These are phyloP conservation scores for Fissipunctia ypsillon DNA, from an alignment of 2,888 invertebrate species.

Conservation along the genomic window DNA sequence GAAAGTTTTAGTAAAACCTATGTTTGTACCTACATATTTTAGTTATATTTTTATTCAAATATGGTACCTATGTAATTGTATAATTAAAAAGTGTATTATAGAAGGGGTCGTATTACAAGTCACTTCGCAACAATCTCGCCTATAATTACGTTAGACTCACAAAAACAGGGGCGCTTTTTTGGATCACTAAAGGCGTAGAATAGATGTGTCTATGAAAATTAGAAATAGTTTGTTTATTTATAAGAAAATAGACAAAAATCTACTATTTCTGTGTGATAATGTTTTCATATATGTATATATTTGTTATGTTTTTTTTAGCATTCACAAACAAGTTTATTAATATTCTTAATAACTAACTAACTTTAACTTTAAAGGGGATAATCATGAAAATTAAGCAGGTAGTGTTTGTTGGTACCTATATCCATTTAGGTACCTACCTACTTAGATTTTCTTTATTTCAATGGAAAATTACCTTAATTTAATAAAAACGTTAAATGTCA, in stretches of 20 bases:
- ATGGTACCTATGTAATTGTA: slow-evolving; percentile 76
- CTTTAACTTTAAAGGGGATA: not conserved
- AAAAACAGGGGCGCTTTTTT: slow-evolving; percentile 81
- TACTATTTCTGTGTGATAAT: not conserved
- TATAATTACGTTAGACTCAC: slow-evolving; percentile 87
- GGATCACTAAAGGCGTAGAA: slow-evolving; percentile 65
- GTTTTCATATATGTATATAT: not conserved
- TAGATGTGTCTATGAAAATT: slow-evolving; percentile 45
- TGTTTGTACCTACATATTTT: not conserved
- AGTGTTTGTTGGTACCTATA: not conserved
- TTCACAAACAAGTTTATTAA: not conserved
- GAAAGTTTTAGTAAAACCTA: not conserved
- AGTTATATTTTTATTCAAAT: slow-evolving; percentile 48
- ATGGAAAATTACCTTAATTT: slow-evolving; percentile 1
- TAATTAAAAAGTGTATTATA: slow-evolving; percentile 79
- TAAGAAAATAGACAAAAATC: too few species aligned
- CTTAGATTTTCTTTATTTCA: not conserved
- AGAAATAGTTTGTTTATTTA: not conserved
- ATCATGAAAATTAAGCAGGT: not conserved
- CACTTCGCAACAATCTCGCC: slow-evolving; percentile 87
- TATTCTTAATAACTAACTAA: too few species aligned
- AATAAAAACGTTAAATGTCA: slow-evolving; percentile 30
- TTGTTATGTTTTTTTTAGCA: too few species aligned
- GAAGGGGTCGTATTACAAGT: slow-evolving; percentile 87
- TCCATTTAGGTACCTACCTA: not conserved